A percentile compares a stretch with the other conserved stretches of the same genome.
These are phyloP conservation scores for Eupithecia tripunctaria DNA, from an alignment of 2,888 invertebrate species.

Conservation along the genomic window DNA sequence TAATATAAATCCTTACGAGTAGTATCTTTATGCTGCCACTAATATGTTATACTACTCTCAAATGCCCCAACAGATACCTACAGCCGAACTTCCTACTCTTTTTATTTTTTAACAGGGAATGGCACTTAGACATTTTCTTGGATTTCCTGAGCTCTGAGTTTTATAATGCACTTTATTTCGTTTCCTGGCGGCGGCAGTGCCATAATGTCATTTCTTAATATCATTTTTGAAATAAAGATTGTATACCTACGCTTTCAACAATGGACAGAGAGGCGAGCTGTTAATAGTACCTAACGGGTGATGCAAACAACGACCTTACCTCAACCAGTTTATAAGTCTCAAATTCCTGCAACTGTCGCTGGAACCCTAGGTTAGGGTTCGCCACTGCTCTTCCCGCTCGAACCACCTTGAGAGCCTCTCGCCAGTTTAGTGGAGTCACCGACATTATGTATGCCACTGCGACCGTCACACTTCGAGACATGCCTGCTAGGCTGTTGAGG, in stretches of 20 bases:
- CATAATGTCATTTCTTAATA: background rate
- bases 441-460: conserved; percentile 99
- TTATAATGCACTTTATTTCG: conserved; percentile 20
- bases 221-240: background rate
- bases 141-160: conserved; percentile 15
- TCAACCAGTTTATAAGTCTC: conserved; percentile 91
- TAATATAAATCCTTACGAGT: background rate
- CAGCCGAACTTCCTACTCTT: too few species aligned
- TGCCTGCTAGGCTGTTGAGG: conserved; percentile 92
- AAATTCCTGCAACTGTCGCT: conserved; percentile 96
- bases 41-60: conserved; percentile 11
- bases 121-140: conserved; percentile 20
- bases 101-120: too few species aligned
- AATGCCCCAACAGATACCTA: conserved; percentile 18
- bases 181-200: conserved; percentile 12
- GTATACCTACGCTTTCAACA: background rate
- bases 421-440: conserved; percentile 94
- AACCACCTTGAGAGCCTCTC: conserved; percentile 96
- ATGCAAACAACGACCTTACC: conserved; percentile 69
- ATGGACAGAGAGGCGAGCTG: background rate
- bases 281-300: background rate
- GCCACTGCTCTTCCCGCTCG: conserved; percentile 96
- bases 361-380: conserved; percentile 98
- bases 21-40: background rate
- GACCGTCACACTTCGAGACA: conserved; percentile 98